Evolutionary conservation across 2,888 invertebrate species (phyloP).

Genomic region (Dynastes tityus): DNA sequence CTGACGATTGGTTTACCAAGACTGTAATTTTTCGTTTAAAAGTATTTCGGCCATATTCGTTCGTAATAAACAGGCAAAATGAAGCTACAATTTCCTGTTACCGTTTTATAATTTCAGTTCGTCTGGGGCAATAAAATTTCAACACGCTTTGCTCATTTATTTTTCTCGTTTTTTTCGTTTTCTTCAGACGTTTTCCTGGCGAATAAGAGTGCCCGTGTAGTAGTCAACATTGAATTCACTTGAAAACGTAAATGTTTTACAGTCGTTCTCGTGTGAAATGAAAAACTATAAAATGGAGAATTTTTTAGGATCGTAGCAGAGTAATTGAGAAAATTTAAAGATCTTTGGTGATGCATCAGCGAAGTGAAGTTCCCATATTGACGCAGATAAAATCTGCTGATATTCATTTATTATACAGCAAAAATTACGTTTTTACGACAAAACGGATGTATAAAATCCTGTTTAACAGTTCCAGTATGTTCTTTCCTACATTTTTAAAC

Average conservation of each 20-base stretch:
- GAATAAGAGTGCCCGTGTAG: background rate
- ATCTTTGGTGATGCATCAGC: background rate
- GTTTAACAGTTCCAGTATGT: too few relatives aligned
- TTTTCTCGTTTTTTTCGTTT: slow-evolving; percentile 8
- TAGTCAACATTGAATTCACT: background rate
- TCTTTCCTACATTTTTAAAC: too few relatives aligned
- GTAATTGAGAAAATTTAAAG: slow-evolving; percentile 8
- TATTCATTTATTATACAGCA: too few relatives aligned
- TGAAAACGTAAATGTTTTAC: slow-evolving; percentile 5
- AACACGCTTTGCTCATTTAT: slow-evolving; percentile 28
- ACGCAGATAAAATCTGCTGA: background rate
- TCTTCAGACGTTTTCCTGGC: background rate
- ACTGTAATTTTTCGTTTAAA: too few relatives aligned
- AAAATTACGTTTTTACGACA: too few relatives aligned
- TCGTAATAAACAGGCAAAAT: slow-evolving; percentile 22
- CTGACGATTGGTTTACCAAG: too few relatives aligned
- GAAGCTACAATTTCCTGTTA: slow-evolving; percentile 28
- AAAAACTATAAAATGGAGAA: background rate
- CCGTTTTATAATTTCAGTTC: slow-evolving; percentile 32
- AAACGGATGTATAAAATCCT: too few relatives aligned
- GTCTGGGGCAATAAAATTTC: slow-evolving; percentile 29
- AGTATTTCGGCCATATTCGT: background rate
- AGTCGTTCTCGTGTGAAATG: background rate
- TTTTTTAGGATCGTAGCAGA: slow-evolving; percentile 6
- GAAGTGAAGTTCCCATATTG: background rate